Base-by-base conservation (phyloP, 2,888 invertebrate genomes). In the Plagodis pulveraria region DNA sequence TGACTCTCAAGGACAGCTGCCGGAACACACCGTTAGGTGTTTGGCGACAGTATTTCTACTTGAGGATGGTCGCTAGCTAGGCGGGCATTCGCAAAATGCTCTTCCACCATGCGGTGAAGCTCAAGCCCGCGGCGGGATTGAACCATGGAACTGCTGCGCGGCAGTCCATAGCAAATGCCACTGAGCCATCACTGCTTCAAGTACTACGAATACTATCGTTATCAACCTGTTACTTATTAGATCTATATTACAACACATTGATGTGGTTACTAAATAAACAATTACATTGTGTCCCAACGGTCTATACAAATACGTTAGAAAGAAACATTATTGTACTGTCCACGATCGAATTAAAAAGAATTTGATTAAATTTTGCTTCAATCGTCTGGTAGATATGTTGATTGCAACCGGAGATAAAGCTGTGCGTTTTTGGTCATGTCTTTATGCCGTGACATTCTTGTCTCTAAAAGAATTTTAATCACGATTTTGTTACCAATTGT, bases 401-500 rank as follows among this genome's bases (percentile, higher is more conserved):
- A 70, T 70, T 65, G 63, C 66, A 62, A 71, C 64, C 54, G 71
- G 42, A 47, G 45, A 64, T 51, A 64, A 71, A 61, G 58, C 51
- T 69, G 69, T 67, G 62, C 71, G 56, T 62, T 67, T 69, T 70
- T 56, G 56, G 56, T 55, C 54, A 49, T 56, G 50, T 54, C 65
- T 66, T 58, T 56, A 48, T 43, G 47, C 48, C 60, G 58, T 51
- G 59, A 67, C 53, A 64, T 61, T 59, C 50, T 41, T 57, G 42
- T 62, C 57, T 52, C 54, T 50, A 58, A 67, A 57, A 64, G 51
- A 72, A 70, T 63, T 65, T 59, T 59, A 58, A 66, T 67, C 55
- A 64, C 50, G 66, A 62, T 60, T 69, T 69, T 70, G 43, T 40
- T 50, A 58, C 58, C 51, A 45, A 62, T 72, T 74, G 69, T 65